Conservation (phyloP, 2,797 vertebrate species). For the Chaetodon trifasciatus region DNA sequence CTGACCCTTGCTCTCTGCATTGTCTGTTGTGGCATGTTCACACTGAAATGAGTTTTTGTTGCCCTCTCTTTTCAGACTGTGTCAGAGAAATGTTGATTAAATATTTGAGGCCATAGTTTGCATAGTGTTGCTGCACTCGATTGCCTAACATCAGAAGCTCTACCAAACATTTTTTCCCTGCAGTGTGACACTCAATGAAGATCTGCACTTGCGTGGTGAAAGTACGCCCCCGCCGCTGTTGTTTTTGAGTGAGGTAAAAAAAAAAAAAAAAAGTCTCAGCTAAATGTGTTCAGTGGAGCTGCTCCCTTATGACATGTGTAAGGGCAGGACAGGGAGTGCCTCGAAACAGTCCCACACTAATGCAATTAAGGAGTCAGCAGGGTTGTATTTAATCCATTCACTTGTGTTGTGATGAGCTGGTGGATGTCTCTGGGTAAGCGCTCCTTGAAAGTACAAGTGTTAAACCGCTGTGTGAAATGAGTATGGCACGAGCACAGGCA, state of each 20-base stretch:
- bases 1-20: background rate
- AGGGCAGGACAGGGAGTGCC: conserved; percentile 46
- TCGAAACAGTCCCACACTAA: background rate
- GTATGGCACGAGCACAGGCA: background rate
- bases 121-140: background rate
- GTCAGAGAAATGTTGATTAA: conserved; percentile 3
- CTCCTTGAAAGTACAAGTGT: conserved; percentile 19
- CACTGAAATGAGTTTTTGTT: background rate
- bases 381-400: conserved; percentile 6
- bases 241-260: background rate
- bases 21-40: conserved; percentile 35
- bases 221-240: conserved; percentile 5
- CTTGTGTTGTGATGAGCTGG: conserved; percentile 22
- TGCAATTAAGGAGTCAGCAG: background rate
- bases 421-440: background rate
- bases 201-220: background rate
- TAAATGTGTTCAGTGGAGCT: conserved; percentile 5
- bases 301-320: conserved; percentile 28
- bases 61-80: background rate
- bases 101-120: background rate
- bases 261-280: background rate
- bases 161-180: background rate
- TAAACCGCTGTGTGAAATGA: background rate
- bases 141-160: background rate
- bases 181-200: background rate